Percentiles rank a stretch among this genome's conserved stretches.
phyloP scores from a whole-genome alignment of 1,140 invertebrate species.

The Anagrus nilaparvatae region DNA sequence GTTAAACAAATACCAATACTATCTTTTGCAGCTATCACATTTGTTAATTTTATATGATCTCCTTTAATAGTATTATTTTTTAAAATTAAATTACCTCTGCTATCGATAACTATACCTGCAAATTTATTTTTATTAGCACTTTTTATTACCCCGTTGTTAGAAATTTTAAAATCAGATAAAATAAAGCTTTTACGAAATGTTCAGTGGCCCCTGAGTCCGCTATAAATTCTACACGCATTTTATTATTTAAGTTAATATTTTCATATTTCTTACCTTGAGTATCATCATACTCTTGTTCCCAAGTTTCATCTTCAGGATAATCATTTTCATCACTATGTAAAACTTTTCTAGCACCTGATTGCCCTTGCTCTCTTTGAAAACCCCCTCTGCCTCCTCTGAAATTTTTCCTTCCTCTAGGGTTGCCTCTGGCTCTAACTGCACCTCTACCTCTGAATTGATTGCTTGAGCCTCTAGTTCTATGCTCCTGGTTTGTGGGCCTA shows the following conservation, averaged over 20 bases:
- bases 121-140: conserved; percentile 17
- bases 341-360: too few species aligned
- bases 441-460: neutral
- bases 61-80: conserved; percentile 4
- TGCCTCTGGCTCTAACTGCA: neutral
- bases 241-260: conserved; percentile 6
- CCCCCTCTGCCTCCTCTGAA: too few species aligned
- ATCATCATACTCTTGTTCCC: conserved; percentile 3
- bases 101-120: conserved; percentile 14
- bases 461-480: neutral
- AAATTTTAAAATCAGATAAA: conserved; percentile 14
- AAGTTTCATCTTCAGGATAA: neutral
- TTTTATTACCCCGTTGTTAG: conserved; percentile 9
- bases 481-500: neutral
- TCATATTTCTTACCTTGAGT: conserved; percentile 7
- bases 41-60: conserved; percentile 15
- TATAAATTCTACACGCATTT: conserved; percentile 8
- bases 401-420: neutral
- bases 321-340: neutral
- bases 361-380: too few species aligned
- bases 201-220: too few species aligned
- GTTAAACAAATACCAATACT: too few species aligned
- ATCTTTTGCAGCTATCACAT: conserved; percentile 14
- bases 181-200: too few species aligned
- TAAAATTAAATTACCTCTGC: conserved; percentile 14